Conservation (phyloP, 1,140 invertebrate species). For the Pogonognathellus flavescens region DNA sequence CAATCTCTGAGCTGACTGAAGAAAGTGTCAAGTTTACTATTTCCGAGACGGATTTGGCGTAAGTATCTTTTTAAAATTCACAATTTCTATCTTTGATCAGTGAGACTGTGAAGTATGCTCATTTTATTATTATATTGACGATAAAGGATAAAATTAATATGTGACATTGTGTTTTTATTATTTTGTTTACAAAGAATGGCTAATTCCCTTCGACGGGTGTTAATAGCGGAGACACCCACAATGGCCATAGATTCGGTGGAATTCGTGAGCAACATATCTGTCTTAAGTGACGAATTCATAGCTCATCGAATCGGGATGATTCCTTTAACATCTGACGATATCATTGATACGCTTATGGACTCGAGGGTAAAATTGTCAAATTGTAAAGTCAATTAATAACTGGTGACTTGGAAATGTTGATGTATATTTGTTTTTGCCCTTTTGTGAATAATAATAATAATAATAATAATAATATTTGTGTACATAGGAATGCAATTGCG, state of each 20-base stretch:
- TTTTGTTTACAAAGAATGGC: constrained; percentile 82
- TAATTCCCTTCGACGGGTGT: constrained; percentile 95
- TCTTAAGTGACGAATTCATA: constrained; percentile 98
- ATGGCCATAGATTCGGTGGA: constrained; percentile 99
- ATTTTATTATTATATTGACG: too few relatives aligned
- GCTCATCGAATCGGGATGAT: constrained; percentile 98
- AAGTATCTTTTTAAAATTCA: too few relatives aligned
- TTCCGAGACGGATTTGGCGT: constrained; percentile 92
- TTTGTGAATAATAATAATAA: too few relatives aligned
- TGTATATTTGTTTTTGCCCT: constrained; percentile 17
- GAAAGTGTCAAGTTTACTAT: constrained; percentile 98
- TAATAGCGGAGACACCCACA: constrained; percentile 87
- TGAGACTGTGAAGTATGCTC: too few relatives aligned
- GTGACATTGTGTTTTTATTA: neutral
- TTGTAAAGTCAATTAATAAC: neutral
- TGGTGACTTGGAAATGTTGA: neutral
- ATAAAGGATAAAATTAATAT: too few relatives aligned
- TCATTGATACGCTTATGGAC: constrained; percentile 84
- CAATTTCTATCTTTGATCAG: too few relatives aligned
- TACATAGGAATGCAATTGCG: constrained; percentile 90
- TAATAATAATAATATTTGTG: too few relatives aligned
- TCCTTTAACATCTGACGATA: constrained; percentile 95
- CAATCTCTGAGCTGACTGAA: constrained; percentile 93
- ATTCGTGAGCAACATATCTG: constrained; percentile 98
- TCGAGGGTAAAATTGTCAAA: constrained; percentile 74